Evolutionary conservation across 2,888 invertebrate species (phyloP), one percentile per base, ranked within the genome.

Genomic region (Uropetala carovei): DNA sequence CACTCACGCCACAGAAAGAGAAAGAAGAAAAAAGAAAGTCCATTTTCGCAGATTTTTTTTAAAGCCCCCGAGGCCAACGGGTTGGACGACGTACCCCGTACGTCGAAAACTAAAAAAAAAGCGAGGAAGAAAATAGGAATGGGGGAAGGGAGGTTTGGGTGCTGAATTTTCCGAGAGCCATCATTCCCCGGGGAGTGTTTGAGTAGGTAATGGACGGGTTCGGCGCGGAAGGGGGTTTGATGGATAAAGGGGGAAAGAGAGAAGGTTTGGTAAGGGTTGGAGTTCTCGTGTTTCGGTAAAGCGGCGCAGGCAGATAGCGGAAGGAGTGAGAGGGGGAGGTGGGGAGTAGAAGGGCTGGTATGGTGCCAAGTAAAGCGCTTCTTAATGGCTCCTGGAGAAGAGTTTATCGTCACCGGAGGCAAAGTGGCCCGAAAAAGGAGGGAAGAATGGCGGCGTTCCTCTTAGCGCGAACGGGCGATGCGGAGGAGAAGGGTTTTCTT

Each of bases 331-430:
- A 11, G 64, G 43, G 7, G 2, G 22, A n/a, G n/a, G n/a, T n/a
- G n/a, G n/a, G n/a, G n/a, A n/a, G n/a, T n/a, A n/a, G n/a, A 30
- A 27, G n/a, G 11, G 59, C 60, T 86, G 86, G 86, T 86, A 18
- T 22, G 18, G 16, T 30, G 60, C 86, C 86, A 86, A 30, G 22
- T 59, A 27, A 86, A 60, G 60, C 60, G 59, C 59, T 58, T 30
- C 86, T 86, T 86, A 86, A 86, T 86, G 60, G 86, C 30, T 60
- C 18, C 27, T 30, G 59, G 22, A 18, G 60, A 60, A 58, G 86
- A 86, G 60, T 60, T 60, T 75, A 75, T 75, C 75, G 75, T 75
- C 75, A 75, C 75, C 75, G 27, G 22, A 75, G 75, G 75, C 27
- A 75, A 75, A 75, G 75, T 75, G 75, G 75, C 27, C 22, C 75